Evolutionary conservation across 2,888 invertebrate species (phyloP).

Genomic region (Eupithecia inturbata): DNA sequence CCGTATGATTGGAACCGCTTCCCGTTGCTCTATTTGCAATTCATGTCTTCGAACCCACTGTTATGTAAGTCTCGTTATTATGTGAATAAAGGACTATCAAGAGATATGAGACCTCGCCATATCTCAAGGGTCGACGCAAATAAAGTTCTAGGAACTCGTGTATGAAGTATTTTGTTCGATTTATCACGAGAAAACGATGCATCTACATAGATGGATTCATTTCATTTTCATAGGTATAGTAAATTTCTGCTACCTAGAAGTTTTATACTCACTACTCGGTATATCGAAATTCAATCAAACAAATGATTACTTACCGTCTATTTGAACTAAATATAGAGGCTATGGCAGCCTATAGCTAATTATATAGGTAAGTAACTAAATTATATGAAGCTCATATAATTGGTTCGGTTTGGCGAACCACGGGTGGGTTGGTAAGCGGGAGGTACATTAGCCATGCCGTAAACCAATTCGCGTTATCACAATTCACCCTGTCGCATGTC

Average conservation of each 20-base stretch:
- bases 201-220: conserved; percentile 30
- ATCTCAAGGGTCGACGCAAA: conserved; percentile 41
- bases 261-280: neutral
- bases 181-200: conserved; percentile 27
- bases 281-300: neutral
- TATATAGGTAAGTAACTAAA: conserved; percentile 2
- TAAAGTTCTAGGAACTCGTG: conserved; percentile 37
- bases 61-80: conserved; percentile 44
- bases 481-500: conserved; percentile 57
- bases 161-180: conserved; percentile 31
- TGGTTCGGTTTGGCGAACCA: conserved; percentile 42
- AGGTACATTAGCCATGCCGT: conserved; percentile 50
- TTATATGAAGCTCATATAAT: conserved; percentile 48
- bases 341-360: neutral
- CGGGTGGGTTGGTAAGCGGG: conserved; percentile 12
- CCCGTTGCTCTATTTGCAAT: conserved; percentile 67
- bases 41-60: conserved; percentile 57
- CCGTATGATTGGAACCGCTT: conserved; percentile 66
- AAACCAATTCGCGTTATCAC: conserved; percentile 66
- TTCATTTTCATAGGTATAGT: conserved; percentile 13
- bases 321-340: neutral
- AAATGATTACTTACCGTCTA: neutral
- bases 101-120: conserved; percentile 44
- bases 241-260: conserved; percentile 8
- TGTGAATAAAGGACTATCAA: conserved; percentile 46